Conservation (phyloP, 2,797 vertebrate species). For the Anguilla marmorata region DNA sequence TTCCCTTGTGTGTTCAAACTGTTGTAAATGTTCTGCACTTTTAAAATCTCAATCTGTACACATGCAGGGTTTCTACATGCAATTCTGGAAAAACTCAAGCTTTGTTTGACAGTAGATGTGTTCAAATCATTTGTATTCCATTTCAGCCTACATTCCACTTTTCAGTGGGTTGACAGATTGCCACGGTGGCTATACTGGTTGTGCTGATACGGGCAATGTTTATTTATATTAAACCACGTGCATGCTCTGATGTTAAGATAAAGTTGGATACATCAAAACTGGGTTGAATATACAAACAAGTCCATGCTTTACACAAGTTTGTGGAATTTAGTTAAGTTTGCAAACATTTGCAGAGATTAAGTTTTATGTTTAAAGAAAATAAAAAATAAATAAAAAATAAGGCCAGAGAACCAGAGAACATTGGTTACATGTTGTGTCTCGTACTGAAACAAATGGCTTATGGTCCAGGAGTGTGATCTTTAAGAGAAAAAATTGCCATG, state of each 20-base stretch:
- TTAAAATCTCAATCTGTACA: neutral
- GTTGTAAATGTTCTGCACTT: neutral
- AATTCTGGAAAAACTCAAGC: neutral
- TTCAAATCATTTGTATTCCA: neutral
- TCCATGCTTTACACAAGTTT: neutral
- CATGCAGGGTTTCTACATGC: neutral
- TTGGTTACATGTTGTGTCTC: neutral
- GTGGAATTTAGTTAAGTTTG: neutral
- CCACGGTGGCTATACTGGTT: neutral
- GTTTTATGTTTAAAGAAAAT: no score
- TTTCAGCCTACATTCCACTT: neutral
- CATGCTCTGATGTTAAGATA: neutral
- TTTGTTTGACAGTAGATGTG: neutral
- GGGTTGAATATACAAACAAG: neutral
- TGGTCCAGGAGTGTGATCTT: neutral
- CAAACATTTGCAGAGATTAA: neutral
- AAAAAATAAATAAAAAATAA: neutral
- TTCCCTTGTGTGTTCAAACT: neutral
- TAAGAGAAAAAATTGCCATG: neutral
- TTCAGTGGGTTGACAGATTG: neutral
- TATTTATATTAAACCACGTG: neutral
- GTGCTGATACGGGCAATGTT: neutral
- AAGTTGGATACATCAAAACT: neutral
- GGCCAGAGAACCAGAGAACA: neutral
- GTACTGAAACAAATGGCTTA: neutral